Evolutionary conservation across 2,888 invertebrate species (phyloP).

Genomic region (Polyommatus iphigenia): DNA sequence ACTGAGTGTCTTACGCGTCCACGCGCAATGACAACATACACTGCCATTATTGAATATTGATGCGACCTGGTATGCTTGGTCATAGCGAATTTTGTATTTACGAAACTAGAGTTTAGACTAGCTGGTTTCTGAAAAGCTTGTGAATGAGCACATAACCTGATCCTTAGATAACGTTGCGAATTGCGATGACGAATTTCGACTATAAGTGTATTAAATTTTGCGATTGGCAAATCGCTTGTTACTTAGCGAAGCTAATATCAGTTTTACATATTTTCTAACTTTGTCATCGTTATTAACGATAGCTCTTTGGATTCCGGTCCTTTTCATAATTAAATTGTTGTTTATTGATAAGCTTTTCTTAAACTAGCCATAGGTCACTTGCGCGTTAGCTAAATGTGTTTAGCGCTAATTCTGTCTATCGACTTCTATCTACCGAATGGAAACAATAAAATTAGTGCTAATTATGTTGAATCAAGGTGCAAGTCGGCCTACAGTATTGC

Average conservation of each 20-base stretch:
- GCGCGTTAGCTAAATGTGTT: constrained; percentile 6
- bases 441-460: constrained; percentile 48
- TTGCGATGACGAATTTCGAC: no score
- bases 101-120: constrained; percentile 19
- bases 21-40: constrained; percentile 66
- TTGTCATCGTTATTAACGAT: neutral
- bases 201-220: no score
- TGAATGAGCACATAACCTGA: neutral
- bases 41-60: constrained; percentile 73
- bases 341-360: neutral
- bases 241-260: neutral
- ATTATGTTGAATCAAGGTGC: constrained; percentile 45
- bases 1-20: constrained; percentile 68
- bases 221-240: no score
- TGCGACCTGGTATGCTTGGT: constrained; percentile 57
- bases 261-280: neutral
- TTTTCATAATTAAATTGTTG: neutral
- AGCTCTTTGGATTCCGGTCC: neutral
- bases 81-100: constrained; percentile 14
- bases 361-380: constrained; percentile 2
- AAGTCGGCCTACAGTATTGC: constrained; percentile 41
- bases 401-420: constrained; percentile 6
- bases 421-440: neutral
- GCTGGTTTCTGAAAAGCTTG: constrained; percentile 40
- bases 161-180: no score